A percentile compares a stretch with the other conserved stretches of the same genome.
phyloP scores from a whole-genome alignment of 2,888 invertebrate genomes.

The Xylocampa areola region DNA sequence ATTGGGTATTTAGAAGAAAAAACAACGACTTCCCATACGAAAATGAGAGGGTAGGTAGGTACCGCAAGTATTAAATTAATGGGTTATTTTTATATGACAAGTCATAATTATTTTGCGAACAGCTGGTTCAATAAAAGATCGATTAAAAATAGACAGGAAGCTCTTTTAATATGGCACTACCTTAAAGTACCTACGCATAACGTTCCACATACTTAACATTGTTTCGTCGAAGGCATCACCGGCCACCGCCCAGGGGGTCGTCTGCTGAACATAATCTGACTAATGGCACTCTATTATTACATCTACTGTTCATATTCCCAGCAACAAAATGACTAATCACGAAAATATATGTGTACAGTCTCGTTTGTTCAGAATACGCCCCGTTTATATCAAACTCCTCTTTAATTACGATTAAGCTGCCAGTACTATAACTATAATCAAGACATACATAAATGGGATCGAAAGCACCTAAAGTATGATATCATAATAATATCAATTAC shows the following conservation, averaged over 20 bases:
- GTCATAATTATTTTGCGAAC: no score
- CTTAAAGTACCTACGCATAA: slow-evolving; percentile 74
- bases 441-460: slow-evolving; percentile 25
- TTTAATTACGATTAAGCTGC: slow-evolving; percentile 34
- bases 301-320: slow-evolving; percentile 20
- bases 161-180: slow-evolving; percentile 90
- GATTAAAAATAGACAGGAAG: slow-evolving; percentile 86
- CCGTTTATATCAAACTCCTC: slow-evolving; percentile 5
- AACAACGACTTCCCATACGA: no score
- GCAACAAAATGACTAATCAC: slow-evolving; percentile 17
- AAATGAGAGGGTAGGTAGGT: no score
- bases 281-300: slow-evolving; percentile 39
- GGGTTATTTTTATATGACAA: no score
- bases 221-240: slow-evolving; percentile 66
- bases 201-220: slow-evolving; percentile 48
- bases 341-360: slow-evolving; percentile 11
- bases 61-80: no score
- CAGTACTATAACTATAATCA: slow-evolving; percentile 19
- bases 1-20: no score
- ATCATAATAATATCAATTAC: slow-evolving; percentile 8
- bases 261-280: slow-evolving; percentile 19
- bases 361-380: slow-evolving; percentile 30
- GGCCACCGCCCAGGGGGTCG: slow-evolving; percentile 31
- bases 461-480: slow-evolving; percentile 37
- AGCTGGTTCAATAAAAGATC: slow-evolving; percentile 64